phyloP scores from a whole-genome alignment of 1,140 invertebrate species.

The Drosophila grimshawi region DNA sequence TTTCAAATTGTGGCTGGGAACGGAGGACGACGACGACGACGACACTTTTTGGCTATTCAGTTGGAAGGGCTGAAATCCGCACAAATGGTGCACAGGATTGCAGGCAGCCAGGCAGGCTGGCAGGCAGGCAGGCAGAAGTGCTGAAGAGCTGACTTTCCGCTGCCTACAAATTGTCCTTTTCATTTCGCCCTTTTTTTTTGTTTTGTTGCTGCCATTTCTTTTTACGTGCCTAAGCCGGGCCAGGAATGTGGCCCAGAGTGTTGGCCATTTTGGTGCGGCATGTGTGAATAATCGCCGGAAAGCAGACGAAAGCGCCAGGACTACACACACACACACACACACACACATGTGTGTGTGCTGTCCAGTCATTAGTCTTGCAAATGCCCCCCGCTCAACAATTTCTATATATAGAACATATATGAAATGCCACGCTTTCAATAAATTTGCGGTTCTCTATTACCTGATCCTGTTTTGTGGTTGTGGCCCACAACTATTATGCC shows the following conservation, averaged over 20 bases:
- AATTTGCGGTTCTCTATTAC: conserved; percentile 81
- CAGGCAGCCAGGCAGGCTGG: neutral
- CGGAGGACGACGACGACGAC: neutral
- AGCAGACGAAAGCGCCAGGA: conserved; percentile 25
- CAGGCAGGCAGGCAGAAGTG: neutral
- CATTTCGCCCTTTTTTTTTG: conserved; percentile 19
- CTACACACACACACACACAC: neutral
- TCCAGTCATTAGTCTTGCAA: conserved; percentile 1
- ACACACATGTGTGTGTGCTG: neutral
- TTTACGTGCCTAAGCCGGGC: conserved; percentile 48
- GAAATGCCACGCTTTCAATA: conserved; percentile 74
- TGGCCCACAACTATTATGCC: conserved; percentile 11
- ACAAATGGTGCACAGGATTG: conserved; percentile 46
- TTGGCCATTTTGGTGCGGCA: conserved; percentile 76
- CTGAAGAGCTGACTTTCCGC: conserved; percentile 20
- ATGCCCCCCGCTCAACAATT: conserved; percentile 5
- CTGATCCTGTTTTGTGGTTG: conserved; percentile 48
- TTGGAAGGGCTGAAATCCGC: conserved; percentile 57
- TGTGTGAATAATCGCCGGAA: conserved; percentile 83
- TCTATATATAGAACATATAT: neutral
- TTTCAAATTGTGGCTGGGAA: conserved; percentile 19
- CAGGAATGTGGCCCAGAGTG: conserved; percentile 61
- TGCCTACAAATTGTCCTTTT: conserved; percentile 70
- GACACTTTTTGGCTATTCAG: conserved; percentile 69
- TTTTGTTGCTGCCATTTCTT: conserved; percentile 30